phyloP scores from a whole-genome alignment of 2,113 vertebrate species.

The Pangasianodon hypophthalmus region DNA sequence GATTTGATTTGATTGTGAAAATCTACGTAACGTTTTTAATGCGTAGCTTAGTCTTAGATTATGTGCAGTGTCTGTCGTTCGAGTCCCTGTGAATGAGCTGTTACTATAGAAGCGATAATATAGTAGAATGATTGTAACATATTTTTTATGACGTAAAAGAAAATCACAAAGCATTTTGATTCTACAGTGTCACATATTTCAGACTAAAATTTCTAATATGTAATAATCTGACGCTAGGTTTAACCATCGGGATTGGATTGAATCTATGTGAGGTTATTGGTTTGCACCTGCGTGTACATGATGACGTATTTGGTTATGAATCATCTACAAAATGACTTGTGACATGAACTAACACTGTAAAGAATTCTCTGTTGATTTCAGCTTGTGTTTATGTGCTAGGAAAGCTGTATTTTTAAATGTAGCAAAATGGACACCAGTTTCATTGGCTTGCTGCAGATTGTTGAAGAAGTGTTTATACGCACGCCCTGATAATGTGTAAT shows the following conservation, averaged over 20 bases:
- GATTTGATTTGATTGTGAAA: background rate
- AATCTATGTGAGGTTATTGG: background rate
- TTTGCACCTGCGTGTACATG: background rate
- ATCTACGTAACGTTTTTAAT: background rate
- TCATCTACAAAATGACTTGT: background rate
- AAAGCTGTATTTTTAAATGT: background rate
- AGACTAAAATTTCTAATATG: background rate
- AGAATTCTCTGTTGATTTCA: background rate
- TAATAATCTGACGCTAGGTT: background rate
- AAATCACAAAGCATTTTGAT: background rate
- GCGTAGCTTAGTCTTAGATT: background rate
- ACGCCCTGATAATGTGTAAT: background rate
- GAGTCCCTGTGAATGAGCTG: background rate
- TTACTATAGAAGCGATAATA: background rate
- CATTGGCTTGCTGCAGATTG: background rate
- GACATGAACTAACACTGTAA: no score
- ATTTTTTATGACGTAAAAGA: background rate
- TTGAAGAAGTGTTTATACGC: background rate
- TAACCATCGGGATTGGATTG: background rate
- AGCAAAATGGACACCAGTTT: background rate
- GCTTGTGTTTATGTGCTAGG: background rate
- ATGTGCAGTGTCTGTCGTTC: background rate
- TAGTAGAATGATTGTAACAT: background rate
- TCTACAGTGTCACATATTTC: background rate
- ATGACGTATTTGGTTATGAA: background rate